Percentiles rank a stretch among this genome's conserved stretches.
Evolutionary conservation across 2,113 vertebrate genomes (phyloP).

Genomic region (Apodemus sylvaticus): DNA sequence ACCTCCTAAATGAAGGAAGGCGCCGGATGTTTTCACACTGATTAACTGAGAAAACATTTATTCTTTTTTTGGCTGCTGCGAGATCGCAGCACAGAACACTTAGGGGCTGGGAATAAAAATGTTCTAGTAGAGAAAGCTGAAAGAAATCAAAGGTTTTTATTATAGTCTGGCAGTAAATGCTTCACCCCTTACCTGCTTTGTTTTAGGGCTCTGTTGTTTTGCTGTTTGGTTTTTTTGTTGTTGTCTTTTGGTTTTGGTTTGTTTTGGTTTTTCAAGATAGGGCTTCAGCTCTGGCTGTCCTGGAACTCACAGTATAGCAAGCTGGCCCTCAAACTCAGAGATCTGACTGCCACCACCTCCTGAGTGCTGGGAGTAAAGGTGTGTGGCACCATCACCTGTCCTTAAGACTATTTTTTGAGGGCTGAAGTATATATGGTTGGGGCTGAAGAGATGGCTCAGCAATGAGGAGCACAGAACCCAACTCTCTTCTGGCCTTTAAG

Average conservation of each 20-base stretch:
- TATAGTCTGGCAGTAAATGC: conserved; percentile 49
- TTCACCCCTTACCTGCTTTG: not conserved
- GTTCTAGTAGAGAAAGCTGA: conserved; percentile 94
- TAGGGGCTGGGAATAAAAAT: conserved; percentile 94
- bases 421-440: conserved; percentile 21
- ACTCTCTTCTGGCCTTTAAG: not conserved
- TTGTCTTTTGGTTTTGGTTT: no score
- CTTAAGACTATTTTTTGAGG: not conserved
- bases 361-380: no score
- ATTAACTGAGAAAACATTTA: conserved; percentile 84
- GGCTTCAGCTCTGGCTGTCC: no score
- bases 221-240: no score
- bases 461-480: not conserved
- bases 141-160: conserved; percentile 68
- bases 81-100: conserved; percentile 93
- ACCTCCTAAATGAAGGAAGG: conserved; percentile 95
- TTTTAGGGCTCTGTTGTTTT: not conserved
- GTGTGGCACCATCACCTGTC: no score
- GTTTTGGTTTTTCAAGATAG: no score
- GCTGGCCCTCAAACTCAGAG: no score
- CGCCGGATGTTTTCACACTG: conserved; percentile 92
- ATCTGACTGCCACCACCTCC: no score
- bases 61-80: conserved; percentile 83
- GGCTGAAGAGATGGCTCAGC: not conserved
- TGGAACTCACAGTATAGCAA: no score